A percentile compares a stretch with the other conserved stretches of the same genome.
These are phyloP conservation scores for Andrena praecox DNA, from an alignment of 2,888 invertebrate genomes.

Conservation along the genomic window DNA sequence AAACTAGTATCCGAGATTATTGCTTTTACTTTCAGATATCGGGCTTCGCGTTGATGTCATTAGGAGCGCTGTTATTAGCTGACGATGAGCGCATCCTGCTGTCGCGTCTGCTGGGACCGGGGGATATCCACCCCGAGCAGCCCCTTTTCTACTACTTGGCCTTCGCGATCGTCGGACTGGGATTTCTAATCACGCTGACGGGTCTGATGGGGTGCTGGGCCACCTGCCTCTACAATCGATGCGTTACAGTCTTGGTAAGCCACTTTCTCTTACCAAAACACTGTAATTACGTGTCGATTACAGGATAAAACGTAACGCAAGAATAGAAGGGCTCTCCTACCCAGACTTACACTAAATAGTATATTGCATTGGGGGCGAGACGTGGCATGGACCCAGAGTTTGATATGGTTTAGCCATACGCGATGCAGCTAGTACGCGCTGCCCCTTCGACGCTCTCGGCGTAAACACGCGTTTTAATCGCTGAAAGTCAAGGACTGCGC, in stretches of 20 bases:
- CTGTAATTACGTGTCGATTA: not conserved
- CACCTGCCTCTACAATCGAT: slow-evolving; percentile 91
- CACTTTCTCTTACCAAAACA: not conserved
- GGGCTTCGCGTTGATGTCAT: slow-evolving; percentile 89
- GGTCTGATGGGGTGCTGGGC: slow-evolving; percentile 94
- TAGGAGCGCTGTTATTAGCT: slow-evolving; percentile 90
- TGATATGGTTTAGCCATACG: no score
- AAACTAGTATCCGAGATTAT: no score
- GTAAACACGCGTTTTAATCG: slow-evolving; percentile 37
- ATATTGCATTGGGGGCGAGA: no score
- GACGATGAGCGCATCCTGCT: slow-evolving; percentile 90
- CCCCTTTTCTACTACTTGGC: slow-evolving; percentile 92
- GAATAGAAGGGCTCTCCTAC: no score
- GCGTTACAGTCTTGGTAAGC: slow-evolving; percentile 89
- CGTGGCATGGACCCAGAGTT: no score
- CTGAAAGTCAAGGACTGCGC: slow-evolving; percentile 40
- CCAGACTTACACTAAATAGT: no score
- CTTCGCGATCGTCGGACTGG: slow-evolving; percentile 89
- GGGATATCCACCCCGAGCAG: slow-evolving; percentile 87
- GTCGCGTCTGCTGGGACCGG: slow-evolving; percentile 89
- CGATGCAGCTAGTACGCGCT: not conserved
- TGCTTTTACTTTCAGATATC: slow-evolving; percentile 87
- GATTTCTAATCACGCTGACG: slow-evolving; percentile 89
- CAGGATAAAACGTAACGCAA: no score
- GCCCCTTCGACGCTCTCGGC: not conserved